Evolutionary conservation across 2,113 vertebrate species (phyloP).

Genomic region (Eurystomus gularis): DNA sequence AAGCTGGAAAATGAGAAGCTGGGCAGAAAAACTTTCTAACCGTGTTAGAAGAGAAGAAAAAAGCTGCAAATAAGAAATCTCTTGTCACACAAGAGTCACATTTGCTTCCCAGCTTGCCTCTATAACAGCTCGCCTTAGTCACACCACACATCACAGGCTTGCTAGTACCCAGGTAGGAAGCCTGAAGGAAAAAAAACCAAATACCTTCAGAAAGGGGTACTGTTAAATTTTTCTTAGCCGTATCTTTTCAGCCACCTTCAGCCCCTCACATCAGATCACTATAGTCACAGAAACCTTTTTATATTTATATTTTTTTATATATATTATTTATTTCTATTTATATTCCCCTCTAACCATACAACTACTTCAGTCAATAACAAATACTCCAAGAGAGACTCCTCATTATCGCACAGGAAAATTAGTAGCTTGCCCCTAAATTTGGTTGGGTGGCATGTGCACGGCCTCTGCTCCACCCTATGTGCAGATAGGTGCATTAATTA

Average conservation of each 20-base stretch:
- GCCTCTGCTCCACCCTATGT: background rate
- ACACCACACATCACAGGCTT: background rate
- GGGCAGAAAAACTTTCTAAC: background rate
- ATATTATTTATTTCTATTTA: background rate
- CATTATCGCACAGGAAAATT: background rate
- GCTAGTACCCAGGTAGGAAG: background rate
- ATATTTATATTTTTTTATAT: background rate
- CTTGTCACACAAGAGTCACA: background rate
- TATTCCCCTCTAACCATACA: background rate
- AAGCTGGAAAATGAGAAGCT: background rate
- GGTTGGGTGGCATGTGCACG: background rate
- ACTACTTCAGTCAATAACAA: background rate
- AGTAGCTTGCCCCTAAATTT: background rate
- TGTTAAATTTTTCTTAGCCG: background rate
- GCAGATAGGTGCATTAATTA: background rate
- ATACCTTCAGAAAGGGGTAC: background rate
- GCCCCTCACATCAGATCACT: background rate
- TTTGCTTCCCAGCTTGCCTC: background rate
- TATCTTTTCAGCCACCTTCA: background rate
- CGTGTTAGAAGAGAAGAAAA: background rate
- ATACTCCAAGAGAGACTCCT: background rate
- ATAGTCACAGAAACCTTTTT: background rate
- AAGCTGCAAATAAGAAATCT: background rate
- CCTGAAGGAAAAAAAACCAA: background rate
- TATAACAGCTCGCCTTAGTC: rapidly evolving